A percentile compares a stretch with the other conserved stretches of the same genome.
These are phyloP conservation scores for Scleropages formosus DNA, from an alignment of 2,797 vertebrate genomes.

Conservation along the genomic window DNA sequence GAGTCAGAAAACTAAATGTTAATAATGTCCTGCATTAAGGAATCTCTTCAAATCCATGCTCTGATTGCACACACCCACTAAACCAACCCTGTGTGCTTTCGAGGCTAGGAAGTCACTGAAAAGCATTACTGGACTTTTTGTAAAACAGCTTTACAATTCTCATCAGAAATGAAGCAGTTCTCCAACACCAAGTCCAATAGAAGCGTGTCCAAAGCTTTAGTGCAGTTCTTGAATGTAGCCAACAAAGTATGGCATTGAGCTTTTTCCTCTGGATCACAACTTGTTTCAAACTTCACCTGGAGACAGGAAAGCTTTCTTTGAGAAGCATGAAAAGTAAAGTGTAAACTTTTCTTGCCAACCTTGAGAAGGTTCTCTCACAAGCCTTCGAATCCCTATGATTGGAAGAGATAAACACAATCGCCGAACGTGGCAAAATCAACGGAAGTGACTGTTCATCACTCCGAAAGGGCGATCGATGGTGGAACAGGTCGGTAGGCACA, in stretches of 20 bases:
- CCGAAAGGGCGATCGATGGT: background rate
- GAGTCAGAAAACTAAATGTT: no score
- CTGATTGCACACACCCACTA: background rate
- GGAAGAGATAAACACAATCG: background rate
- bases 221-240: background rate
- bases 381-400: background rate
- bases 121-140: background rate
- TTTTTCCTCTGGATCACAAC: background rate
- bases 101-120: background rate
- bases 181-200: background rate
- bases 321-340: background rate
- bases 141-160: background rate
- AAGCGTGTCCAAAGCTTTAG: background rate
- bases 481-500: background rate
- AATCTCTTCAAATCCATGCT: background rate
- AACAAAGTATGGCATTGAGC: background rate
- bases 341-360: background rate
- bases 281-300: background rate
- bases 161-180: no score
- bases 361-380: background rate
- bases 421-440: background rate
- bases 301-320: background rate
- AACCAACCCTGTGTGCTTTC: background rate
- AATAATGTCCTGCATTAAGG: background rate
- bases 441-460: background rate